Percentiles rank a stretch among this genome's conserved stretches.
These are phyloP conservation scores for Heterochromis multidens DNA, from an alignment of 2,113 vertebrate species.

Conservation along the genomic window DNA sequence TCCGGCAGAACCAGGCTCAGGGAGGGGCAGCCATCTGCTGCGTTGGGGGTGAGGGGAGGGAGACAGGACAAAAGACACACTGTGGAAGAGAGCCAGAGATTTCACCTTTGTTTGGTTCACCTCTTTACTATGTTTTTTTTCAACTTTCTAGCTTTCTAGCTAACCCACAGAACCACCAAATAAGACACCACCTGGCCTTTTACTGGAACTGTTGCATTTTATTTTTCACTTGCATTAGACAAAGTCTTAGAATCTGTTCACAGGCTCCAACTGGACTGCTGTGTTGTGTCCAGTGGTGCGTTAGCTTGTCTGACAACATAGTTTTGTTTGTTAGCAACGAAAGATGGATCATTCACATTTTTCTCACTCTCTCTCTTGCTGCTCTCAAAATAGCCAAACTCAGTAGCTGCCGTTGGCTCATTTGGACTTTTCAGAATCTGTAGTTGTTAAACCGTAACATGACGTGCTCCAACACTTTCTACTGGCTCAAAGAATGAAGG, in stretches of 20 bases:
- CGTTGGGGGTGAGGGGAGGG: too few relatives aligned
- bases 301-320: neutral
- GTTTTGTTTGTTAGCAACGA: neutral
- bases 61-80: too few relatives aligned
- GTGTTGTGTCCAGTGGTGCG: neutral
- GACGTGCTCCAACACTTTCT: neutral
- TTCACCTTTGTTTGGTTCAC: too few relatives aligned
- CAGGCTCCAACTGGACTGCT: neutral
- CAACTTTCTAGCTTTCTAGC: neutral
- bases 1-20: too few relatives aligned
- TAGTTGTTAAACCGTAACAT: too few relatives aligned
- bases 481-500: neutral
- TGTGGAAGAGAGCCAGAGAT: too few relatives aligned
- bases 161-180: neutral
- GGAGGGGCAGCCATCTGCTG: too few relatives aligned
- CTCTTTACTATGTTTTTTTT: accelerated
- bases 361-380: neutral
- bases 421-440: too few relatives aligned
- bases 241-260: neutral
- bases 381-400: neutral
- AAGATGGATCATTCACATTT: neutral
- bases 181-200: neutral
- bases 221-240: neutral
- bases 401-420: neutral
- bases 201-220: neutral